Conservation (phyloP, 53 echinoderm and acorn worm species). For the Paracentrotus lividus region DNA sequence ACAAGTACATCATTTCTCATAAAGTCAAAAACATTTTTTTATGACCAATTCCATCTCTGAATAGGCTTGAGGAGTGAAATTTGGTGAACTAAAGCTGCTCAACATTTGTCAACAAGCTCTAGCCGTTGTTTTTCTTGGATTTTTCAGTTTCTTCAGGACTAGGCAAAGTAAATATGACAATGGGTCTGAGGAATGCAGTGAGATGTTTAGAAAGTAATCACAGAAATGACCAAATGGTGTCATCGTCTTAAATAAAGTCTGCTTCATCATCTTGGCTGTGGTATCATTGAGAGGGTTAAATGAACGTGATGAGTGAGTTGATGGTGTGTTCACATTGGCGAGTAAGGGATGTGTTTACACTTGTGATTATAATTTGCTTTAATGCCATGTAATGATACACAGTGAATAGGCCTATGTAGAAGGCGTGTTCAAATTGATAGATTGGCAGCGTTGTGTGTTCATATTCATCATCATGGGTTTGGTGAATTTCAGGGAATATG, state of each 20-base stretch:
- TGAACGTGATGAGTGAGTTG: constrained; percentile 35
- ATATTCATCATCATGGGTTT: too few relatives aligned
- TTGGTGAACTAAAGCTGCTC: background rate
- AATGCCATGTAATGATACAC: background rate
- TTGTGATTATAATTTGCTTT: background rate
- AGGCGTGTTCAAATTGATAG: background rate
- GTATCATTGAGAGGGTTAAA: background rate
- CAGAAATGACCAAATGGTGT: constrained; percentile 40
- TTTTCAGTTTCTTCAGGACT: background rate
- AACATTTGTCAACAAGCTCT: constrained; percentile 44
- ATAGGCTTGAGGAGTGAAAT: constrained; percentile 3
- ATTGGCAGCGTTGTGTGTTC: too few relatives aligned
- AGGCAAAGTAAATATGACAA: constrained; percentile 2
- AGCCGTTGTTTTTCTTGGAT: constrained; percentile 21
- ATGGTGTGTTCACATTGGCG: constrained; percentile 11
- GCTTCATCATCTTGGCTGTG: background rate
- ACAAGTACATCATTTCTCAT: background rate
- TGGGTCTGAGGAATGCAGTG: background rate
- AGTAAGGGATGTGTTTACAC: background rate
- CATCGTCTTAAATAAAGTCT: constrained; percentile 9
- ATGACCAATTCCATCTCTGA: background rate
- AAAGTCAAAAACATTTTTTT: background rate
- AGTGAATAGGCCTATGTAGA: background rate
- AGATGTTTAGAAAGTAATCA: constrained; percentile 58
- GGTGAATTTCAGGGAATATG: background rate